Evolutionary conservation across 2,113 vertebrate species (phyloP).

Genomic region (Lamprotornis superbus): DNA sequence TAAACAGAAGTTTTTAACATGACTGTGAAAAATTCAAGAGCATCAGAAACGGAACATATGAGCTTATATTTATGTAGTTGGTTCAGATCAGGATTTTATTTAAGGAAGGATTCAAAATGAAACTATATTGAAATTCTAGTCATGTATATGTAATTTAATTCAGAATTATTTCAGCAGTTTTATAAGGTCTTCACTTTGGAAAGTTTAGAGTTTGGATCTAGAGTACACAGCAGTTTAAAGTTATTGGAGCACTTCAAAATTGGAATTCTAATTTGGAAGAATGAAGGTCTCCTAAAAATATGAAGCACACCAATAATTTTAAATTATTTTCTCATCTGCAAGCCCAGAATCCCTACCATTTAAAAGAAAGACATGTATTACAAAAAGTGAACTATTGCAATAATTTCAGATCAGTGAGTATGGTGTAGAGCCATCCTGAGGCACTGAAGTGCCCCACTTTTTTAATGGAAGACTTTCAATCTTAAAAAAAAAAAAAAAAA

Average conservation of each 20-base stretch:
- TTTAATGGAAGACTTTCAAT: constrained; percentile 49
- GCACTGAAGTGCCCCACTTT: constrained; percentile 23
- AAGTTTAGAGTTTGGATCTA: constrained; percentile 17
- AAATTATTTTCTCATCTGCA: constrained; percentile 69
- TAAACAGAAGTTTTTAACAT: not conserved
- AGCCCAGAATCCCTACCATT: constrained; percentile 42
- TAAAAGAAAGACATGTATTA: constrained; percentile 55
- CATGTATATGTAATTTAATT: not conserved
- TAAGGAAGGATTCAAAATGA: not conserved
- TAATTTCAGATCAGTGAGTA: constrained; percentile 63
- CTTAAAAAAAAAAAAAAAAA: constrained; percentile 19
- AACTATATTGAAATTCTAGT: not conserved
- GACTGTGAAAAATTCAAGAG: not conserved
- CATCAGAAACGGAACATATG: not conserved
- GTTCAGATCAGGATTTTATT: not conserved
- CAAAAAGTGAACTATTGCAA: constrained; percentile 50
- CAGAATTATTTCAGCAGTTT: constrained; percentile 43
- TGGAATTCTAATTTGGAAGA: constrained; percentile 72
- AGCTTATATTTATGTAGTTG: not conserved
- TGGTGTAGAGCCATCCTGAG: constrained; percentile 29
- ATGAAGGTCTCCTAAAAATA: constrained; percentile 67
- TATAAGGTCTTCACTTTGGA: constrained; percentile 24
- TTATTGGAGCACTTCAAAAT: constrained; percentile 63
- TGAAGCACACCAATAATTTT: constrained; percentile 67
- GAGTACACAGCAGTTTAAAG: constrained; percentile 62